Conservation (phyloP, 2,888 invertebrate species). For the Axea sp. region DNA sequence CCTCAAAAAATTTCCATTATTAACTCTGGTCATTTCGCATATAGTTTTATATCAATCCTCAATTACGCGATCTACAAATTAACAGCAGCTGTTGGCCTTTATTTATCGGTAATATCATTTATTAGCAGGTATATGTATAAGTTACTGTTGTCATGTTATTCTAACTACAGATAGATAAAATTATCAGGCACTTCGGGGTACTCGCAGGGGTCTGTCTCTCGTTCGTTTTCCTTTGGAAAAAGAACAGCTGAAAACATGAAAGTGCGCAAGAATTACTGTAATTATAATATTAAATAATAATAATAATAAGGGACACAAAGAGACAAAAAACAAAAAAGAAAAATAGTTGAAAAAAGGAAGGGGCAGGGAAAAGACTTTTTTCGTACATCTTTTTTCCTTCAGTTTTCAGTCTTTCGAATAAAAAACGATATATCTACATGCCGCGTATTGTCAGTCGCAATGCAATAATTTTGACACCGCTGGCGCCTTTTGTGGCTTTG, state of each 20-base stretch:
- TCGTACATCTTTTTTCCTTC: conserved; percentile 60
- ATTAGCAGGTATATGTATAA: conserved; percentile 75
- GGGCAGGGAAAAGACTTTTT: conserved; percentile 19
- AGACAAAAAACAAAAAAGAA: conserved; percentile 51
- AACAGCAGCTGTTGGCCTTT: conserved; percentile 67
- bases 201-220: conserved; percentile 70
- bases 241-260: conserved; percentile 14
- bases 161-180: conserved; percentile 76
- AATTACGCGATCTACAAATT: conserved; percentile 61
- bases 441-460: conserved; percentile 72
- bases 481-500: conserved; percentile 15
- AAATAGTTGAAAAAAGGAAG: conserved; percentile 46
- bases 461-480: conserved; percentile 60
- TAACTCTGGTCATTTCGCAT: conserved; percentile 16
- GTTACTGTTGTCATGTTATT: conserved; percentile 75
- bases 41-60: conserved; percentile 48
- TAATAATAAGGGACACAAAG: conserved; percentile 39
- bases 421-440: conserved; percentile 71
- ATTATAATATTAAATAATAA: conserved; percentile 35
- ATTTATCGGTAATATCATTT: conserved; percentile 71
- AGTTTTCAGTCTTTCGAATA: conserved; percentile 75
- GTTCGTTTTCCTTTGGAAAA: conserved; percentile 25
- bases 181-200: conserved; percentile 71
- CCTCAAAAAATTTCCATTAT: conserved; percentile 12
- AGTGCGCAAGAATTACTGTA: conserved; percentile 31